A percentile compares a stretch with the other conserved stretches of the same genome.
Evolutionary conservation across 2,888 invertebrate species (phyloP).

Genomic region (Alloplasta piceator): DNA sequence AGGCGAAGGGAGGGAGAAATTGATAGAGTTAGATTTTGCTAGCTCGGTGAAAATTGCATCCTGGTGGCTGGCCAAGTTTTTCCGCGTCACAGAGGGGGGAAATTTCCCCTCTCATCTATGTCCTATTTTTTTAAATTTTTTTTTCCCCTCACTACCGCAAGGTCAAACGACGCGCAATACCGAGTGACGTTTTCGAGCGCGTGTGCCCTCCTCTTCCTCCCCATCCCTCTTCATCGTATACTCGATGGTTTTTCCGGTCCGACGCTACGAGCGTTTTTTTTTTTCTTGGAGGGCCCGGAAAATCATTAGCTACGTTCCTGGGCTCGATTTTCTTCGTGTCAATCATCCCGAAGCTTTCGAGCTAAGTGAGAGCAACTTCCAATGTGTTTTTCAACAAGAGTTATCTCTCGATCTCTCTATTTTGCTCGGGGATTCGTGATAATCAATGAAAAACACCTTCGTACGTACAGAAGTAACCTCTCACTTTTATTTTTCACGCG

Average conservation of each 20-base stretch:
- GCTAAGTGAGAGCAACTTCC: background rate
- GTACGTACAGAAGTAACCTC: background rate
- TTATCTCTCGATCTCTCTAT: background rate
- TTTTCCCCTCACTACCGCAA: constrained; percentile 62
- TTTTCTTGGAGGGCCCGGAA: background rate
- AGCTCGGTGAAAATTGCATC: constrained; percentile 59
- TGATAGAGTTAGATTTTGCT: background rate
- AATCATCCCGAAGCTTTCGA: background rate
- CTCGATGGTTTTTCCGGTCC: constrained; percentile 3
- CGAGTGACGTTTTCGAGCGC: constrained; percentile 59
- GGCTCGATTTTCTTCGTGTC: background rate
- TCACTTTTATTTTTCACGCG: constrained; percentile 39
- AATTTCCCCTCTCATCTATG: constrained; percentile 40
- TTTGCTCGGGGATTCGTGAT: background rate
- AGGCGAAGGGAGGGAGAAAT: background rate
- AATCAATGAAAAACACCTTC: constrained; percentile 19
- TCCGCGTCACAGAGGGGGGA: constrained; percentile 23
- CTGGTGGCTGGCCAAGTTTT: constrained; percentile 65
- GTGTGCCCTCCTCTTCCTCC: constrained; percentile 19
- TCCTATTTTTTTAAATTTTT: no score
- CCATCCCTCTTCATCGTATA: constrained; percentile 15
- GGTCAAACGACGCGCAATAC: constrained; percentile 65
- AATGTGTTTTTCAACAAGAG: background rate
- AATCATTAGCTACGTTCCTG: constrained; percentile 23
- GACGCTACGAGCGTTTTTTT: constrained; percentile 17